phyloP scores from a whole-genome alignment of 35 echinoderm and acorn worm species.

The Heliocidaris tuberculata region DNA sequence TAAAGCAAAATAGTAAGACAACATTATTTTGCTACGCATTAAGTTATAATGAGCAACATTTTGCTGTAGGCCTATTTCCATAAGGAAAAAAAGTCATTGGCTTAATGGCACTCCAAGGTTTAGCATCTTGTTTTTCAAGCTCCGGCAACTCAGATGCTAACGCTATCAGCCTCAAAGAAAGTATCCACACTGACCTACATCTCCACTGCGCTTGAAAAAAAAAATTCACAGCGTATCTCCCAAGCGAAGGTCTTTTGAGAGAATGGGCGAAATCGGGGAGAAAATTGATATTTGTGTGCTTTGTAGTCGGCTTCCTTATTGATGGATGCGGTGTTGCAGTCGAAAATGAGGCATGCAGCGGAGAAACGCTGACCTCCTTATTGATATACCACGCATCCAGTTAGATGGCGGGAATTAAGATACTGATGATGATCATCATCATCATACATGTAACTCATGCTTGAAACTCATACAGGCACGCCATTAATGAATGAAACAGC shows the following conservation, averaged over 20 bases:
- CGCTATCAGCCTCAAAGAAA: neutral
- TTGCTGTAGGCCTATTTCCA: neutral
- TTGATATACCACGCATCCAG: neutral
- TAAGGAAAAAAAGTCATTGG: neutral
- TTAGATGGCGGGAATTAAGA: neutral
- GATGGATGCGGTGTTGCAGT: neutral
- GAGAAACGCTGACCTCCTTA: neutral
- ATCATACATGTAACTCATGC: neutral
- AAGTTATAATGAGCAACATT: neutral
- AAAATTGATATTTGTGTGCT: slow-evolving; percentile 18
- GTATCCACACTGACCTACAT: neutral
- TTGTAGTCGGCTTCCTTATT: neutral
- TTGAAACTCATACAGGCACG: neutral
- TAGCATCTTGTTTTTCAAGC: neutral
- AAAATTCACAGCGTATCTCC: neutral
- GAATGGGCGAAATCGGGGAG: neutral
- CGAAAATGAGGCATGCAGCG: neutral
- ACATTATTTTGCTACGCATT: neutral
- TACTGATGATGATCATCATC: neutral
- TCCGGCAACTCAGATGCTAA: neutral
- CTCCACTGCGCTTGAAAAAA: neutral
- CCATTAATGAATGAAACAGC: neutral
- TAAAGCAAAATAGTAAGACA: neutral
- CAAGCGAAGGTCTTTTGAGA: slow-evolving; percentile 8
- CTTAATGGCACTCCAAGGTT: neutral